Evolutionary conservation across 1,140 invertebrate species (phyloP).

Genomic region (Lepidotrigona ventralis): DNA sequence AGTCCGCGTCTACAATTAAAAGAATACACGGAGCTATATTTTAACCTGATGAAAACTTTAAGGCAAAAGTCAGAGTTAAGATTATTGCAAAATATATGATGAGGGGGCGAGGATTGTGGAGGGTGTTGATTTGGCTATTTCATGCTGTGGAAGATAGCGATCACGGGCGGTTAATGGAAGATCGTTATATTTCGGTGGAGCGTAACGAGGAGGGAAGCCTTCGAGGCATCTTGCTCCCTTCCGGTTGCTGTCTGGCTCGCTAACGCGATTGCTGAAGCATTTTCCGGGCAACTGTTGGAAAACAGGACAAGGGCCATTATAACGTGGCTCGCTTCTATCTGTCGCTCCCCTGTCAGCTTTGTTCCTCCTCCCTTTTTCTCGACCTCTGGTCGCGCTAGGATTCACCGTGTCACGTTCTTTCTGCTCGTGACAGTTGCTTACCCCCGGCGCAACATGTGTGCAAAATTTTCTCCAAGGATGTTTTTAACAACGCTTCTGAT

Average conservation of each 20-base stretch:
- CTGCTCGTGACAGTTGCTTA: slow-evolving; percentile 27
- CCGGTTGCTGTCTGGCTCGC: slow-evolving; percentile 1
- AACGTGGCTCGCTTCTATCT: slow-evolving; percentile 22
- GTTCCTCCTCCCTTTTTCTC: slow-evolving; percentile 21
- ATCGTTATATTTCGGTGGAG: slow-evolving; percentile 2
- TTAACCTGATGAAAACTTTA: not conserved
- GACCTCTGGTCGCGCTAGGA: slow-evolving; percentile 9
- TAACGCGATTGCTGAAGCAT: slow-evolving; percentile 25
- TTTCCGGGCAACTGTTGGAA: slow-evolving; percentile 39
- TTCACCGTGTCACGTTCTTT: slow-evolving; percentile 28
- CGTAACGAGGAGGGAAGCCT: not conserved
- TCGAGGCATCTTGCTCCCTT: not conserved
- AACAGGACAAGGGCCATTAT: slow-evolving; percentile 34
- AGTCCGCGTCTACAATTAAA: too few relatives aligned
- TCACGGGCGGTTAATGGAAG: slow-evolving; percentile 5
- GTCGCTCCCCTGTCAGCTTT: slow-evolving; percentile 33
- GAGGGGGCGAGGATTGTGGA: not conserved
- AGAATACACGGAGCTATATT: too few relatives aligned
- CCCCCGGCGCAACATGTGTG: not conserved
- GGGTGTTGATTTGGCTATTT: not conserved
- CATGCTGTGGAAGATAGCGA: not conserved
- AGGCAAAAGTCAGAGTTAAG: not conserved
- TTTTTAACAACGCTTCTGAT: not conserved
- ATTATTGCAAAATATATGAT: not conserved
- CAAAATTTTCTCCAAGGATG: not conserved